Evolutionary conservation across 2,888 invertebrate genomes (phyloP).

Genomic region (Hemaris fuciformis): DNA sequence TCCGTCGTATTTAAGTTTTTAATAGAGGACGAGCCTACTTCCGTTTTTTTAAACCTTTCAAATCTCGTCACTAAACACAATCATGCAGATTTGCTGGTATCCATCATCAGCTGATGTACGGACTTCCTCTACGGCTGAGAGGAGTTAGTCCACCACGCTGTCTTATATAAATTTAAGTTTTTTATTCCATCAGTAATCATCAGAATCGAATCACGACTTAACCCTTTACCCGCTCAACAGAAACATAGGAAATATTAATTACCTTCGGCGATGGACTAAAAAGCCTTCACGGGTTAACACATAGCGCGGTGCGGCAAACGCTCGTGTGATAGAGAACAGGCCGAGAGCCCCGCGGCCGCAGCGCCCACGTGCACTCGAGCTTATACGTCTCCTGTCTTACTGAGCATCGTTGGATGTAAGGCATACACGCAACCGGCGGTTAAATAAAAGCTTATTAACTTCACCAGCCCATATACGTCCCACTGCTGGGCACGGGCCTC

Average conservation of each 20-base stretch:
- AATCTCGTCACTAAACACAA: too few relatives aligned
- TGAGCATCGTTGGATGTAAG: constrained; percentile 47
- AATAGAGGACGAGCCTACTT: too few relatives aligned
- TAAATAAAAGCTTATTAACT: not conserved
- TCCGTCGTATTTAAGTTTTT: too few relatives aligned
- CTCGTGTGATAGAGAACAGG: constrained; percentile 16
- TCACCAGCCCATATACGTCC: too few relatives aligned
- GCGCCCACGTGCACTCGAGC: constrained; percentile 68
- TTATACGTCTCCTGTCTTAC: constrained; percentile 68
- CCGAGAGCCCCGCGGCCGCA: constrained; percentile 47
- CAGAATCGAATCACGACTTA: not conserved
- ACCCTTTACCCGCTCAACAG: not conserved
- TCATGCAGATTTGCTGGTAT: too few relatives aligned
- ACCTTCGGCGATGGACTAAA: constrained; percentile 11
- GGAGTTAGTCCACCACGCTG: too few relatives aligned
- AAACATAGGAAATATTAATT: constrained; percentile 11
- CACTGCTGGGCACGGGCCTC: too few relatives aligned
- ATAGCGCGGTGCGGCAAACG: not conserved
- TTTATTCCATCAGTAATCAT: too few relatives aligned
- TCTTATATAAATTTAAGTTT: too few relatives aligned
- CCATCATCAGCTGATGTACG: too few relatives aligned
- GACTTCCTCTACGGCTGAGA: too few relatives aligned
- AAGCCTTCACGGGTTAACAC: constrained; percentile 11
- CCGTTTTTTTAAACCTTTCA: too few relatives aligned
- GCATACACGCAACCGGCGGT: constrained; percentile 26